phyloP scores from a whole-genome alignment of 2,797 vertebrate genomes.

The Trachops cirrhosus region DNA sequence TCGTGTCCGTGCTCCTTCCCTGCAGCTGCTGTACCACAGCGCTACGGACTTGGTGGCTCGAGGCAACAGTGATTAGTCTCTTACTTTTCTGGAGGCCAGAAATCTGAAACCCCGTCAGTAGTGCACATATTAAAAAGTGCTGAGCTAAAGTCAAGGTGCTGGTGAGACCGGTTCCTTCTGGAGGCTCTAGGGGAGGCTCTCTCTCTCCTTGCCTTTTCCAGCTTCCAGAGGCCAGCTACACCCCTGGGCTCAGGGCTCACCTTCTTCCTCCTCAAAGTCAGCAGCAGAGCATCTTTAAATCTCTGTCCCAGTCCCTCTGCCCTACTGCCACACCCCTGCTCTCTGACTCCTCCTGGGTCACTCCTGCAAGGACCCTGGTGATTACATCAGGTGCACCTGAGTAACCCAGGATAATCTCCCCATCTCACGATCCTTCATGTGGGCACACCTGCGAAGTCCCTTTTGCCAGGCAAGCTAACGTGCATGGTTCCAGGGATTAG shows the following conservation, averaged over 20 bases:
- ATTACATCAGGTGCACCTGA: neutral
- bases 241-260: neutral
- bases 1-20: neutral
- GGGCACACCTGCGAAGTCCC: neutral
- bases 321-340: neutral
- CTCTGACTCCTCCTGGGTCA: neutral
- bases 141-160: neutral
- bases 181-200: neutral
- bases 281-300: neutral
- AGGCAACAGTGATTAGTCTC: neutral
- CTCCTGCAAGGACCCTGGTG: neutral
- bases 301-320: neutral
- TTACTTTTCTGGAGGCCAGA: neutral
- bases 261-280: neutral
- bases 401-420: neutral
- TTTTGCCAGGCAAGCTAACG: neutral
- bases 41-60: neutral
- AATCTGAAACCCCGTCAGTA: neutral
- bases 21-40: neutral
- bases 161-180: neutral
- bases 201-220: neutral
- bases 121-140: neutral
- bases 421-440: neutral
- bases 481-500: neutral
- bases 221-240: no score